Base-by-base conservation (phyloP, 2,113 vertebrate species). In the Poeciliopsis retropinna region DNA sequence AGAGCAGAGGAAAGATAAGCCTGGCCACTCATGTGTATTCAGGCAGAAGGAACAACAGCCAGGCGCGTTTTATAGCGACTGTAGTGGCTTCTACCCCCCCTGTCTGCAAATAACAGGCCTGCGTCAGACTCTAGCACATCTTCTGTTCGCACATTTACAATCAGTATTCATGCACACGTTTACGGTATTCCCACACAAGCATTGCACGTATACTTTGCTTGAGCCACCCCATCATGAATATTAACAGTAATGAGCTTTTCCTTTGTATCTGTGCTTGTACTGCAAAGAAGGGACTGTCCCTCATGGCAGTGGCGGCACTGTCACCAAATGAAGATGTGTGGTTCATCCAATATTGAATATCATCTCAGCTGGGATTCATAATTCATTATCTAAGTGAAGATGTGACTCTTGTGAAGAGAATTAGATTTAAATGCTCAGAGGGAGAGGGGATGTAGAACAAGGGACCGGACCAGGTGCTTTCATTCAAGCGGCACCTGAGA, bases 291-390 rank as follows among this genome's bases (percentile, higher is more conserved):
- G 81, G 85, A 89, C 88, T 88, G 87, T 92, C 85, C 89, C 87
- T 87, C 61, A 82, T 81, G 88, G 88, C 62, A 7, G 70, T 75
- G 7, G 61, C 25, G 64, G 79, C 73, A 60, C 85, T 88, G 91
- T 91, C 92, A 87, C 83, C 86, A 87, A 88, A 92, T 92, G 89
- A 92, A 89, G 85, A 89, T 84, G 83, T 85, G 80, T 88, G 77
- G 86, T 92, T 93, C 92, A 93, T 92, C 79, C 92, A 92, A 93
- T 92, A 93, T 92, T 92, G 90, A 93, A 91, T 88, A 91, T 90
- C 88, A 89, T 86, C 75, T 84, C 78, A 87, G 82, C 83, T 76
- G 67, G 75, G 85, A 93, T 92, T 86, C 89, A 93, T 92, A 91
- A 92, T 93, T 92, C 91, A 93, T 92, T 82, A 90, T 92, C 89